Evolutionary conservation across 2,113 vertebrate species (phyloP), one percentile per base, ranked within the genome.

Genomic region (Coracopsis vasa): DNA sequence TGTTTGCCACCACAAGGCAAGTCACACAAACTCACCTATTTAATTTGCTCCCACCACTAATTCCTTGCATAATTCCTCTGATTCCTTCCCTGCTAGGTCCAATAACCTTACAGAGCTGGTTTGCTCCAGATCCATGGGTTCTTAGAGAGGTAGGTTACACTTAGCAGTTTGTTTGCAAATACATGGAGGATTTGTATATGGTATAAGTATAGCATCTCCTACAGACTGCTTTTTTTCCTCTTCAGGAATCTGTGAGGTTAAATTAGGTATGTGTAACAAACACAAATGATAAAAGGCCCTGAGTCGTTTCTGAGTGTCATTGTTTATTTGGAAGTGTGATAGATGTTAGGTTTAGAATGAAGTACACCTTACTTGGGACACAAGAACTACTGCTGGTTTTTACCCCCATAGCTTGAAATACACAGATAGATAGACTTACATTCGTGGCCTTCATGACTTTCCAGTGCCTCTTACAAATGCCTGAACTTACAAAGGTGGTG

Each of bases 291-390:
- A 60, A 85, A 93, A 90, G 48, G 58, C 39, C 5, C 4, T 19
- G 19, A 80, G 35, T 64, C 42, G 41, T 42, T 67, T 61, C 41
- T 39, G 27, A 78, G 56, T 47, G 62, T 47, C n/a, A 15, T 35
- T 82, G n/a, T 53, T 88, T 64, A 73, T 71, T 84, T 92, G 39
- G 29, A 83, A 91, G 70, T 66, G n/a, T 79, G 61, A 56, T 28
- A 65, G 39, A 70, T 77, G 39, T 48, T 77, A 80, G 71, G 74
- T 78, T 62, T 80, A 78, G 64, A 88, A 81, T 65, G n/a, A 83
- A 78, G 41, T 47, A 44, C 8, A 39, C 56, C 21, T 74, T 77
- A 25, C 71, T 33, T 86, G 62, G 27, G 42, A 45, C 28, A 39
- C 72, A 82, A 78, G 65, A 83, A 62, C 37, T 86, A 29, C 31